A percentile compares a stretch with the other conserved stretches of the same genome.
phyloP scores from a whole-genome alignment of 2,113 vertebrate species.

The Tursiops truncatus region DNA sequence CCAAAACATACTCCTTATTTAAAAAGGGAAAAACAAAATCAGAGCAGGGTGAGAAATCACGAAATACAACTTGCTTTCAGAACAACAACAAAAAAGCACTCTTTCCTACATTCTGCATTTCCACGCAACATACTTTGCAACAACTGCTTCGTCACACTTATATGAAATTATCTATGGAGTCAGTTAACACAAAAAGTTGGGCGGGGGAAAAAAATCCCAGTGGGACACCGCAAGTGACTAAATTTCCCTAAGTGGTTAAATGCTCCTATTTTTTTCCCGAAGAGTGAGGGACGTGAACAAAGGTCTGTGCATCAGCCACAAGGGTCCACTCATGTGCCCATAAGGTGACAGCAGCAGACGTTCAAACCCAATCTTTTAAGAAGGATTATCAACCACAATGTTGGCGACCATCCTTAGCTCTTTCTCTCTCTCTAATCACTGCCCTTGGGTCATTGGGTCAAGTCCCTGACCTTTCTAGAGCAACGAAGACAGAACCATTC shows the following conservation, averaged over 20 bases:
- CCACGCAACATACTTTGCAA: not conserved
- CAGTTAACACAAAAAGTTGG: not conserved
- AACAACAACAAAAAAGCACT: not conserved
- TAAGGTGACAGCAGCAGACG: not conserved
- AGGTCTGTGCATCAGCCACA: not conserved
- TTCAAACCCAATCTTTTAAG: not conserved
- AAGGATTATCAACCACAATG: not conserved
- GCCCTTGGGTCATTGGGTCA: not conserved
- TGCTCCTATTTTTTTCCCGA: not conserved
- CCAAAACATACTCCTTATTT: slow-evolving; percentile 95
- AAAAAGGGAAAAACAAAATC: slow-evolving; percentile 42
- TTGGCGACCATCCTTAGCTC: not conserved
- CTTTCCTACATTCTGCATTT: not conserved
- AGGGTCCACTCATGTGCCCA: not conserved
- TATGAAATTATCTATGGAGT: not conserved
- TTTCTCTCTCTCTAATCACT: not conserved
- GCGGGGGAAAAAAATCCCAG: not conserved
- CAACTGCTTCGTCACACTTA: not conserved
- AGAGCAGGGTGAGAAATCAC: not conserved
- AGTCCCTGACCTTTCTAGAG: not conserved
- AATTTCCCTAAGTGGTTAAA: not conserved
- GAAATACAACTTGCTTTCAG: not conserved
- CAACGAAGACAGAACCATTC: not conserved
- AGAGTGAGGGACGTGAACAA: not conserved
- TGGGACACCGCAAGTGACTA: not conserved